Base-by-base conservation (phyloP, 2,113 vertebrate species). In the Ptilorrhoa leucosticta region DNA sequence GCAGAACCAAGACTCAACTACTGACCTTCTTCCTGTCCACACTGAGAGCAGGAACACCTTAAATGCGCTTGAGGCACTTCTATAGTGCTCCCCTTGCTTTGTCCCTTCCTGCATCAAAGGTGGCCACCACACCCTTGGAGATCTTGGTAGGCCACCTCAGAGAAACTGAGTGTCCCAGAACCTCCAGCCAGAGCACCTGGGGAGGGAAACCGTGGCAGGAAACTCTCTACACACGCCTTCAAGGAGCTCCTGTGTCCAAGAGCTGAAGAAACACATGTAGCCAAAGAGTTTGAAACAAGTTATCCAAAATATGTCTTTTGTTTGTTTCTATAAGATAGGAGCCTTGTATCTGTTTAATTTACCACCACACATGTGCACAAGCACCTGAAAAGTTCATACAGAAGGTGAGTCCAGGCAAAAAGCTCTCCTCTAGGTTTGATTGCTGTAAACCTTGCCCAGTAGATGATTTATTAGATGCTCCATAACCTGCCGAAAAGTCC, bases 291-390 rank as follows among this genome's bases (percentile, higher is more conserved):
- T 57, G n/a, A 57, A 78, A 80, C 9, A 79, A 13, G 10, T 57
- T 70, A 75, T 7, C 17, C 11, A 10, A 63, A 47, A 31, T 21
- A 37, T 2, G 17, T 60, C 2, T 45, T 71, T 27, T 24, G 13
- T 31, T 53, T 47, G 12, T 37, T 84, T 70, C 61, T 28, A 0
- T 37, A 31, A 57, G 6, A 7, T 40, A 6, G 20, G 20, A 69
- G 20, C 5, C 31, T 50, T 37, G 3, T 35, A 9, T 37, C 7
- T 31, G 6, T 69, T 83, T 40, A 13, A 80, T 48, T 90, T 68
- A 47, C 51, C 27, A 11, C 7, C 8, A 44, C 4, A 21, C 2
- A 6, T 0, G 2, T 9, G 11, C 27, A 50, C 1, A 7, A 73
- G 35, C 35, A 33, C 22, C 47, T 58, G 51, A 50, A 54, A 83